Conservation (phyloP, 1,140 invertebrate species). For the Littorina saxatilis region DNA sequence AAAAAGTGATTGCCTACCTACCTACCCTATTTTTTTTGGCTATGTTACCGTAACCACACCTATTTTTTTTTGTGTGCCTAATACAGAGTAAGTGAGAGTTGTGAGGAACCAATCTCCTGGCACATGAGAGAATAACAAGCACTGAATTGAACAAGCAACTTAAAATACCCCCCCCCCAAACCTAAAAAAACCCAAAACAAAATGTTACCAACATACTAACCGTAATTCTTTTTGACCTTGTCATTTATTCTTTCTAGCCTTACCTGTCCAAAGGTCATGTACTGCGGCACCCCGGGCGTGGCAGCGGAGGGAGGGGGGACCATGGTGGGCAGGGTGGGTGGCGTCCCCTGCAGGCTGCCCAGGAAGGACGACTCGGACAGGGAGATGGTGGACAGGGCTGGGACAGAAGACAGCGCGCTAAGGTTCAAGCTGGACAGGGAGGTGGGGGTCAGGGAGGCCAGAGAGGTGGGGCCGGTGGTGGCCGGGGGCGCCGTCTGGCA, state of each 20-base stretch:
- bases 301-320: slow-evolving; percentile 23
- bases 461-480: neutral
- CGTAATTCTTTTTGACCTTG: neutral
- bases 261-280: slow-evolving; percentile 14
- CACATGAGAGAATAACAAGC: too few species aligned
- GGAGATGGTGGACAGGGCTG: slow-evolving; percentile 21
- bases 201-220: neutral
- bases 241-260: too few species aligned
- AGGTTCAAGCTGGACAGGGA: slow-evolving; percentile 28
- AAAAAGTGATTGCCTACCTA: too few species aligned
- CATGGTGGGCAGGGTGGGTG: slow-evolving; percentile 35
- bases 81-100: too few species aligned
- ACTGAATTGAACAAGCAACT: too few species aligned
- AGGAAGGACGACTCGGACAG: slow-evolving; percentile 15
- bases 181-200: too few species aligned
- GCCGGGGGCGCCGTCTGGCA: slow-evolving; percentile 25
- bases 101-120: too few species aligned
- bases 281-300: slow-evolving; percentile 23
- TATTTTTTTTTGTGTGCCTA: too few species aligned
- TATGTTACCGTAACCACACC: too few species aligned
- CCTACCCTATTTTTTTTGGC: too few species aligned
- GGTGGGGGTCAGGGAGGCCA: slow-evolving; percentile 20
- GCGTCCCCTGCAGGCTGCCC: neutral
- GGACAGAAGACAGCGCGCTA: neutral
- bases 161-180: too few species aligned